Evolutionary conservation across 2,888 invertebrate genomes (phyloP).

Genomic region (Stenolophus ochropezus): DNA sequence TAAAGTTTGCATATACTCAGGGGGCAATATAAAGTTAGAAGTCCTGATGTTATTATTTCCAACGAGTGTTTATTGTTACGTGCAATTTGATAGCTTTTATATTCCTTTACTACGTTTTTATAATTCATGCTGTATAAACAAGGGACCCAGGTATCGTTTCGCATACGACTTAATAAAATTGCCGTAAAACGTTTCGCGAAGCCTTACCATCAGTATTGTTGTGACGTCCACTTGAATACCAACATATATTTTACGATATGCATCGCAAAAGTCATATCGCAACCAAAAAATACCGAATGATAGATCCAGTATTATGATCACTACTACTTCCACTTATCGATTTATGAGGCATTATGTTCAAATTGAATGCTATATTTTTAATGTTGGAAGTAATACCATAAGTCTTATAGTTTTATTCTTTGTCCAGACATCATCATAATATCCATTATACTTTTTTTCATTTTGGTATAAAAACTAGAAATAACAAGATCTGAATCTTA

Average conservation of each 20-base stretch:
- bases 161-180: slow-evolving; percentile 53
- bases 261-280: neutral
- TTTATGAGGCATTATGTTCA: too few relatives aligned
- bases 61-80: slow-evolving; percentile 30
- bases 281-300: neutral
- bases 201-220: slow-evolving; percentile 7
- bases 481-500: too few relatives aligned
- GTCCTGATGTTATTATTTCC: slow-evolving; percentile 24
- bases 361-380: too few relatives aligned
- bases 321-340: too few relatives aligned
- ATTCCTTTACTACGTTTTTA: slow-evolving; percentile 55
- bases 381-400: too few relatives aligned
- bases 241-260: neutral
- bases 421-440: too few relatives aligned
- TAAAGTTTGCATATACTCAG: too few relatives aligned
- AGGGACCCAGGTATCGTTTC: slow-evolving; percentile 24
- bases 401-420: too few relatives aligned
- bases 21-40: neutral
- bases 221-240: neutral
- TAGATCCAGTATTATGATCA: neutral
- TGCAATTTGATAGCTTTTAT: slow-evolving; percentile 55
- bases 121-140: slow-evolving; percentile 50
- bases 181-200: slow-evolving; percentile 39
- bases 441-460: too few relatives aligned
- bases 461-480: too few relatives aligned